Evolutionary conservation across 2,113 vertebrate species (phyloP).

Genomic region (Spilogale gracilis): DNA sequence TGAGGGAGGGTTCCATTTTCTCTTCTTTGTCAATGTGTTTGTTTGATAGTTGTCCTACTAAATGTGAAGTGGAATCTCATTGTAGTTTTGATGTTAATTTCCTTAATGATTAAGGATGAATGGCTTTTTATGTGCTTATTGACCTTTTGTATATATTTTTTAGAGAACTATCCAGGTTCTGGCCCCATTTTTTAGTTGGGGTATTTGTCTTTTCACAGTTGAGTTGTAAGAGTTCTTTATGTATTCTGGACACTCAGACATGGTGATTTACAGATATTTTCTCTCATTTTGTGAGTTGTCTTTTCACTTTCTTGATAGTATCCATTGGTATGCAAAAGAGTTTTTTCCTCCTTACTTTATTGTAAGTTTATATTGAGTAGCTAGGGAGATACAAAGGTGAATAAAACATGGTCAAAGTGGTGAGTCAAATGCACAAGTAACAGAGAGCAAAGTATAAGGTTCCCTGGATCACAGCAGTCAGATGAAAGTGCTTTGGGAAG

Average conservation of each 20-base stretch:
- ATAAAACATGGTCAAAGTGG: not conserved
- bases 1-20: not conserved
- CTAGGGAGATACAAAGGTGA: not conserved
- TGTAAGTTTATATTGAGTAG: constrained; percentile 16
- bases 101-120: not conserved
- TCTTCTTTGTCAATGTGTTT: not conserved
- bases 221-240: constrained; percentile 3
- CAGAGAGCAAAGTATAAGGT: not conserved
- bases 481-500: not conserved
- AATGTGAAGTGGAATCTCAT: not conserved
- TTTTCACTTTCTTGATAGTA: not conserved
- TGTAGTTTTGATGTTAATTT: constrained; percentile 46
- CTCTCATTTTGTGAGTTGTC: not conserved
- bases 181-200: not conserved
- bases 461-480: not conserved
- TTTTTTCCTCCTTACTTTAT: not conserved
- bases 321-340: not conserved
- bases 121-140: not conserved
- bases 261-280: not conserved
- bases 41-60: not conserved
- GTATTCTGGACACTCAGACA: not conserved
- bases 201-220: not conserved
- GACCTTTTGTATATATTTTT: not conserved
- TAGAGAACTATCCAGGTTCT: not conserved
- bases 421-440: not conserved